These are phyloP conservation scores for Microtus montanus DNA, from an alignment of 2,113 vertebrate species.

Conservation along the genomic window DNA sequence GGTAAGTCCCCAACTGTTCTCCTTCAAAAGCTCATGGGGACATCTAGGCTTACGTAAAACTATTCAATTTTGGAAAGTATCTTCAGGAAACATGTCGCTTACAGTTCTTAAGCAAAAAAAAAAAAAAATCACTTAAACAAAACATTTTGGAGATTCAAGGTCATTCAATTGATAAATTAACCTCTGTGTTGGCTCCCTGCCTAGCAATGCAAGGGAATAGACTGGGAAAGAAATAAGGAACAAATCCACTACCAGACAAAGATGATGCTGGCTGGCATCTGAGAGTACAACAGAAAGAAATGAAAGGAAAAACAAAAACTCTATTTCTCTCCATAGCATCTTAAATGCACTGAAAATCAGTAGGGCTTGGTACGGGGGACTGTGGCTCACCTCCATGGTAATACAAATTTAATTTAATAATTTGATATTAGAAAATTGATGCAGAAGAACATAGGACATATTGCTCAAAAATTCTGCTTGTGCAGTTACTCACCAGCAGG, in stretches of 20 bases:
- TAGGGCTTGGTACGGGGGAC: background rate
- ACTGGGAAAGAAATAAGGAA: background rate
- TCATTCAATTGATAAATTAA: background rate
- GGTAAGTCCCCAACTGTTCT: background rate
- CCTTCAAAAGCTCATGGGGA: background rate
- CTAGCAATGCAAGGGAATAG: background rate
- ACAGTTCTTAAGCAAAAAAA: background rate
- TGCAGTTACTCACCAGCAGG: conserved; percentile 26
- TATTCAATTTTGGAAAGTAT: background rate
- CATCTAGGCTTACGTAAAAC: background rate
- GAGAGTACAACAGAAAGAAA: background rate
- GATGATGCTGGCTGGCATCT: background rate
- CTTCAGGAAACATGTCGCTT: background rate
- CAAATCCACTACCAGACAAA: background rate
- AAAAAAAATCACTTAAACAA: background rate
- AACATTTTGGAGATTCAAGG: background rate
- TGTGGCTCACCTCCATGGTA: background rate
- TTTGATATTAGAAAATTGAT: too few relatives aligned
- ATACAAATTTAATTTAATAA: background rate
- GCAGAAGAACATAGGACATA: background rate
- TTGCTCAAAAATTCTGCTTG: background rate
- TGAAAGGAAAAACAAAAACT: background rate
- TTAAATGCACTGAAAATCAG: background rate
- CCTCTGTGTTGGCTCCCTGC: background rate
- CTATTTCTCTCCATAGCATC: background rate